Evolutionary conservation across 2,888 invertebrate species (phyloP).

Genomic region (Chirona hameri): DNA sequence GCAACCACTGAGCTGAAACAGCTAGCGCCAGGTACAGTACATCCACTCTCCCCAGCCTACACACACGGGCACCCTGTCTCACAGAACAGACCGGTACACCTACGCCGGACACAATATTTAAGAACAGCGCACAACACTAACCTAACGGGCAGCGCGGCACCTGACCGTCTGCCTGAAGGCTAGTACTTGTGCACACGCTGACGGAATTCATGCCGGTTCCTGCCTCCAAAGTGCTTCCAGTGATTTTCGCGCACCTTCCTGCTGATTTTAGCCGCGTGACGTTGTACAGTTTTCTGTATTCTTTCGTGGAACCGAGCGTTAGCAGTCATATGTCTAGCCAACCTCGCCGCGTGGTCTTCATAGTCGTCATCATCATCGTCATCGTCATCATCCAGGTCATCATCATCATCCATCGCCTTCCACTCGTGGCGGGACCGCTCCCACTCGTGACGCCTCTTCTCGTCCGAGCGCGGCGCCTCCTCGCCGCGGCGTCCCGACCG

Average conservation of each 20-base stretch:
- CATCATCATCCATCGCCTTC: background rate
- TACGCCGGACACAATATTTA: background rate
- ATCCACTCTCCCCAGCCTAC: too few relatives aligned
- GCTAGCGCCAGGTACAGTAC: too few relatives aligned
- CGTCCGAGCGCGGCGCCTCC: too few relatives aligned
- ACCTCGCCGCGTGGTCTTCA: background rate
- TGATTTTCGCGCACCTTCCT: background rate
- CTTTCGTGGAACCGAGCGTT: background rate
- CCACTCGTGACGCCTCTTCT: too few relatives aligned
- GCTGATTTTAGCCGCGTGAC: background rate
- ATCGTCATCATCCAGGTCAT: background rate
- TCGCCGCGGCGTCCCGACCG: background rate
- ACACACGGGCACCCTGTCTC: too few relatives aligned
- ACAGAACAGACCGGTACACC: too few relatives aligned
- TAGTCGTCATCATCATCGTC: conserved; percentile 26
- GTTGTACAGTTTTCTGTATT: background rate
- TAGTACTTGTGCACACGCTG: background rate
- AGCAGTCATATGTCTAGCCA: background rate
- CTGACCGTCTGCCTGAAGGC: background rate
- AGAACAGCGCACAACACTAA: background rate
- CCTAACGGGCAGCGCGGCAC: background rate
- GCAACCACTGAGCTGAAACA: too few relatives aligned
- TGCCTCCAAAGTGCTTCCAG: conserved; percentile 1
- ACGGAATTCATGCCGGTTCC: background rate
- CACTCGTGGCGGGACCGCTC: background rate